These are phyloP conservation scores for Selene dorsalis DNA, from an alignment of 2,797 vertebrate genomes.

Conservation along the genomic window DNA sequence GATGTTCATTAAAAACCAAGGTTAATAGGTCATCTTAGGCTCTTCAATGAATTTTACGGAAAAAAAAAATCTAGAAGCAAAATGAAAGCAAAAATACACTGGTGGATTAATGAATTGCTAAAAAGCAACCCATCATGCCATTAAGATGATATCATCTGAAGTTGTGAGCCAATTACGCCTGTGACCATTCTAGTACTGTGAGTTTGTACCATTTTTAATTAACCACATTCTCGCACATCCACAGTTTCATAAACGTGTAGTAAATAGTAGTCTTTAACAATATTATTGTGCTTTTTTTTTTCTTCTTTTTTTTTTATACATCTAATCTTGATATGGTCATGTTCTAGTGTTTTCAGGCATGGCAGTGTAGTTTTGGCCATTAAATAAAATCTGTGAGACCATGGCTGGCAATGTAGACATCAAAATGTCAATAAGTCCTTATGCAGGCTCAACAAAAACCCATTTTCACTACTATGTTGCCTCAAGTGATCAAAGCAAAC, in stretches of 20 bases:
- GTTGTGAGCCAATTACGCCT: neutral
- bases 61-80: neutral
- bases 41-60: neutral
- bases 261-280: neutral
- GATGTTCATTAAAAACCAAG: neutral
- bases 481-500: conserved; percentile 59
- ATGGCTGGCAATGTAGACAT: conserved; percentile 10
- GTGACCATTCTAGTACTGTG: neutral
- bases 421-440: conserved; percentile 22
- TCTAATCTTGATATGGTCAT: conserved; percentile 1
- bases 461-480: conserved; percentile 51
- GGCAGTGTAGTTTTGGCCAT: neutral
- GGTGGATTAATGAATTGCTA: neutral
- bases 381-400: conserved; percentile 5
- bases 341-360: neutral
- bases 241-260: neutral
- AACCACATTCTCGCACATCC: neutral
- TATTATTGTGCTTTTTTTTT: neutral
- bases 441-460: conserved; percentile 38
- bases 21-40: neutral
- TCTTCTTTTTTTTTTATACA: neutral
- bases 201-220: neutral
- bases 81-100: neutral
- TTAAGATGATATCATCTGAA: neutral
- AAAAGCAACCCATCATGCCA: neutral